Evolutionary conservation across 2,113 vertebrate species (phyloP), one percentile per base, ranked within the genome.

Genomic region (Theristicus caerulescens): DNA sequence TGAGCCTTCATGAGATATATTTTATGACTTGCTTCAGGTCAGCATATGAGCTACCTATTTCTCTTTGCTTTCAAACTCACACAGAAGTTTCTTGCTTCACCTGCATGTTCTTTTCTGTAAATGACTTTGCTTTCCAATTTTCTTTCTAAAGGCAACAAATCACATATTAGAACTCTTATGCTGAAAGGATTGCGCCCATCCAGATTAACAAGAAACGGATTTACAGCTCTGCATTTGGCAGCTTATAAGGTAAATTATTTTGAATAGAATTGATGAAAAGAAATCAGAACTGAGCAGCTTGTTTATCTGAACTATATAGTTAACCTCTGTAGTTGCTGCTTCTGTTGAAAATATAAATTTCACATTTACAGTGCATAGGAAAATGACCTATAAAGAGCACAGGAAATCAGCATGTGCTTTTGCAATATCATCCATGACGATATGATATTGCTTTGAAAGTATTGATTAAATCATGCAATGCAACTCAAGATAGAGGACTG

Each of bases 111-210:
- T 70, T 69, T 74, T 62, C 65, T 73, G 54, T 54, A 82, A 90
- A 13, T 92, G 10, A 38, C 13, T 59, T 61, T 64, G 57, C 55
- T 96, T 78, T 34, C 58, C 42, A n/a, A 73, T 93, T 86, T 90
- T 97, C 92, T 55, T 91, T 65, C 62, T 57, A 8, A 95, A 99
- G 99, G 99, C 58, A 99, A 98, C 96, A 99, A 99, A 90, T 97
- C 97, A 4, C 99, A 99, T 49, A 98, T 99, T 67, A 98, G 98
- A 82, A 98, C 98, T 10, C 98, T 99, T 34, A 99, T 99, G 98
- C 97, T 99, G 51, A 99, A 99, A 97, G 99, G 99, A 32, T 97
- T 99, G 66, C 98, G 99, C n/a, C 99, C 99, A 3, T 99, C 99
- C 59, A 98, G 99, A 31, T 97, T 99, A 73, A 99, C 98, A 13